Conservation (phyloP, 1,140 invertebrate genomes). For the Drosophila littoralis region DNA sequence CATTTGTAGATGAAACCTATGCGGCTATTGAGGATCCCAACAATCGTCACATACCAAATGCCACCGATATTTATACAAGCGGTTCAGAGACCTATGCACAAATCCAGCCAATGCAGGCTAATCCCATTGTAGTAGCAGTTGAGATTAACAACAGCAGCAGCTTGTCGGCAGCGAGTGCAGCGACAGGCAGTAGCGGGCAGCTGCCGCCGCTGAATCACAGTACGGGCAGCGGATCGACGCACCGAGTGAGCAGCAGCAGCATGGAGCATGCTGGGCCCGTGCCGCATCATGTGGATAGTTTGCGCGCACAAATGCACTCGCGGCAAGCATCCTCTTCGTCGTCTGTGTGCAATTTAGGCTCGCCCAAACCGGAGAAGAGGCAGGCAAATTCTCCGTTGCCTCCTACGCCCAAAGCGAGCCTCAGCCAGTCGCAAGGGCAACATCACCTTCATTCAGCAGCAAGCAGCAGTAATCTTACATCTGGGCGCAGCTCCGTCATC, state of each 20-base stretch:
- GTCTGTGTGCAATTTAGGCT: constrained; percentile 89
- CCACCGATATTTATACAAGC: constrained; percentile 87
- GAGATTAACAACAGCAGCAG: constrained; percentile 85
- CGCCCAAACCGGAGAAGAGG: constrained; percentile 93
- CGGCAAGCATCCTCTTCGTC: constrained; percentile 89
- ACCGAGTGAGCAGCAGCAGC: constrained; percentile 42
- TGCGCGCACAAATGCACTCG: constrained; percentile 83
- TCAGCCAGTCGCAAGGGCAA: constrained; percentile 38
- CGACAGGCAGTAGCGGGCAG: constrained; percentile 33
- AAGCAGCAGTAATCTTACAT: constrained; percentile 80
- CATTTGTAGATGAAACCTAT: constrained; percentile 92
- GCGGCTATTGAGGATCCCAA: constrained; percentile 93
- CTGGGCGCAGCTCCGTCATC: constrained; percentile 82
- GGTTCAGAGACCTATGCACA: constrained; percentile 95
- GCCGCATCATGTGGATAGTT: constrained; percentile 75
- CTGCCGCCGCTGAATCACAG: constrained; percentile 7
- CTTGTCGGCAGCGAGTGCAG: constrained; percentile 22
- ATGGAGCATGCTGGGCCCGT: constrained; percentile 65
- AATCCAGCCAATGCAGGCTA: constrained; percentile 88
- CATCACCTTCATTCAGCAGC: constrained; percentile 61
- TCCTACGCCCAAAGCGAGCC: constrained; percentile 87
- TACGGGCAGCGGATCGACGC: constrained; percentile 8
- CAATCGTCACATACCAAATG: constrained; percentile 86
- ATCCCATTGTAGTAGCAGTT: constrained; percentile 86
- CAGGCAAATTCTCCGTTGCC: constrained; percentile 93